Conservation (phyloP, 2,888 invertebrate genomes). For the Drosophila cognata region DNA sequence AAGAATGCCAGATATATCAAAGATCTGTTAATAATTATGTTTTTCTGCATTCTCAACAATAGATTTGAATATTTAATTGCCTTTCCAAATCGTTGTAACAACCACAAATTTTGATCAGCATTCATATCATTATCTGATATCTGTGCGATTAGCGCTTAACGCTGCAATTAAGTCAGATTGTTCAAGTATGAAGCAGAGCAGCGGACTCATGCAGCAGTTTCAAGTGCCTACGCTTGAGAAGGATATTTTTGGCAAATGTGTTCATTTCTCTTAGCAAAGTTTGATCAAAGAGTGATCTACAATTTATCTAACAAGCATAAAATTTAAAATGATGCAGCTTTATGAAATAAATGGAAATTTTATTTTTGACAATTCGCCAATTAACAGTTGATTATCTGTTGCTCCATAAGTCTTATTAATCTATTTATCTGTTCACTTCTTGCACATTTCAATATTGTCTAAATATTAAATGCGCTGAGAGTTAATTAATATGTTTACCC, state of each 20-base stretch:
- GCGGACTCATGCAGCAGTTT: not conserved
- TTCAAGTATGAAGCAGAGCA: not conserved
- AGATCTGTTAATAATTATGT: constrained; percentile 1
- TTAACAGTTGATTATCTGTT: not conserved
- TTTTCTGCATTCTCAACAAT: not conserved
- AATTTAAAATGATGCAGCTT: not conserved
- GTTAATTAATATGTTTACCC: not conserved
- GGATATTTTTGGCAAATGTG: not conserved
- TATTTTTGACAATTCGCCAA: not conserved
- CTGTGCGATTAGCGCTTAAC: not conserved
- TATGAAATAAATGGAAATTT: not conserved
- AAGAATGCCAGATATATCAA: constrained; percentile 7
- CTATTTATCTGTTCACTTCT: not conserved
- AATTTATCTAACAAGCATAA: not conserved
- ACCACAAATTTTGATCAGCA: not conserved
- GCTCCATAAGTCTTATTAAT: not conserved
- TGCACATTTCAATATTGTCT: not conserved
- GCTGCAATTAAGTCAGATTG: not conserved
- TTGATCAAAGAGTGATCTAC: not conserved
- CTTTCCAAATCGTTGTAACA: not conserved
- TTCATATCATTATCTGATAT: not conserved
- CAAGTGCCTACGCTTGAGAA: not conserved
- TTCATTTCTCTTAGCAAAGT: not conserved
- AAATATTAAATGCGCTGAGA: too few relatives aligned
- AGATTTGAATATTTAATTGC: not conserved